Base-by-base conservation (phyloP, 1,140 invertebrate genomes). In the Drosophila guanche region DNA sequence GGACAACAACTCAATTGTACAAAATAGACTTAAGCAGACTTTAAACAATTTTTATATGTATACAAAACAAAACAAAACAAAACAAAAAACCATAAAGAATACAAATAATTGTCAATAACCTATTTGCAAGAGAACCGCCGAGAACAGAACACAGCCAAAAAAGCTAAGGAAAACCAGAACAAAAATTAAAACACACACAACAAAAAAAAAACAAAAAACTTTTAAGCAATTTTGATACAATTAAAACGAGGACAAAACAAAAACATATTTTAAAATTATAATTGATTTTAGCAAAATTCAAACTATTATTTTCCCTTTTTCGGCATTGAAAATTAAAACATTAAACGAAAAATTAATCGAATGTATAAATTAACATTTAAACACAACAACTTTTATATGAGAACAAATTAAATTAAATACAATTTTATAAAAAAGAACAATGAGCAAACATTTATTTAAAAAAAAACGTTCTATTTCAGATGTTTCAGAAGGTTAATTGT, bases 1-100 rank as follows among this genome's bases (percentile, higher is more conserved):
- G 10, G 81, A 85, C 81, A 80, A 85, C 81, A 85, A 85, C 81
- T 81, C 72, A 79, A 85, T 86, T 85, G 81, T 85, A 85, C 81
- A 85, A 85, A 85, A 85, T 85, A 85, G 81, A 6, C 57, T 45
- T 85, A 85, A 85, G 81, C 81, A 86, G 65, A 86, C 68, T 37
- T 37, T 12, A 37, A 51, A 69, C 23, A 37, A 56, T 62, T 62
- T 77, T 86, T 85, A 86, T 86, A 69, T 76, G 84, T 76, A 77
- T 66, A 85, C 62, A 76, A 72, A 59, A 56, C 48, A 43, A 45
- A n/a, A 85, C 62, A 76, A 72, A 59, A 56, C 48, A 43, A 46
- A 37, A 46, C 45, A 20, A 52, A 57, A 40, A 20, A 20, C 16
- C 16, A 48, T 29, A 46, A 12, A 43, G 59, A 52, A 48, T 25